Base-by-base conservation (phyloP, 2,888 invertebrate genomes). In the Patella pellucida region DNA sequence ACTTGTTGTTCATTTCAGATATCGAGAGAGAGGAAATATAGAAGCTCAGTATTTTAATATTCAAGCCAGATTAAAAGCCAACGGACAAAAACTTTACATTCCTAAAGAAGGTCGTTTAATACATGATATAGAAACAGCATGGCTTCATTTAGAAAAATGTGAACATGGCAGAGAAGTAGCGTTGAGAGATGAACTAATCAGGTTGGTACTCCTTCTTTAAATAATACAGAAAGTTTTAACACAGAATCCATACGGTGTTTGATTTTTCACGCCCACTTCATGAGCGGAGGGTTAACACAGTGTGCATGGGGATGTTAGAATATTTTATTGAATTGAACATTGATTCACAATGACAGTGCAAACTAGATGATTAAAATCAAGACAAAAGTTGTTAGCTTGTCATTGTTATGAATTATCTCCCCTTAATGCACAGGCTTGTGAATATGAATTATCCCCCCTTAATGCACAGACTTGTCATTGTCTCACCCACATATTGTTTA, bases 121-220 rank as follows among this genome's bases (percentile, higher is more conserved):
- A 0, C 96, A 98, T 87, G 98, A 99, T 91, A 94, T 99, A 85
- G 98, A 99, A 92, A 93, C 96, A 76, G 96, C 96, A 52, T 99
- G 99, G 99, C 95, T 96, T 86, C 93, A 94, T 76, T 92, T 99
- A 73, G 98, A 99, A 91, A 94, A 95, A 82, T 96, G 98, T 0
- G 99, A 99, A 91, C 97, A 99, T 79, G 94, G 94, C 54, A 93
- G 98, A 7, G 99, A 99, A 92, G 94, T 97, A 4, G 97, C 97
- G 0, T 92, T 99, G 56, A 93, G 98, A 50, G 95, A 96, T 14
- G 99, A 99, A 89, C 92, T 99, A 50, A 91, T 97, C 92, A 87
- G 98, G 89, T 88, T 68, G 7, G 68, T 0, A 23, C 7, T 41
- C 41, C 7, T 31, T 31, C 31, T 41, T 41, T 41, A 9, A 9